These are phyloP conservation scores for Coleophora flavipennella DNA, from an alignment of 2,888 invertebrate genomes.

Conservation along the genomic window DNA sequence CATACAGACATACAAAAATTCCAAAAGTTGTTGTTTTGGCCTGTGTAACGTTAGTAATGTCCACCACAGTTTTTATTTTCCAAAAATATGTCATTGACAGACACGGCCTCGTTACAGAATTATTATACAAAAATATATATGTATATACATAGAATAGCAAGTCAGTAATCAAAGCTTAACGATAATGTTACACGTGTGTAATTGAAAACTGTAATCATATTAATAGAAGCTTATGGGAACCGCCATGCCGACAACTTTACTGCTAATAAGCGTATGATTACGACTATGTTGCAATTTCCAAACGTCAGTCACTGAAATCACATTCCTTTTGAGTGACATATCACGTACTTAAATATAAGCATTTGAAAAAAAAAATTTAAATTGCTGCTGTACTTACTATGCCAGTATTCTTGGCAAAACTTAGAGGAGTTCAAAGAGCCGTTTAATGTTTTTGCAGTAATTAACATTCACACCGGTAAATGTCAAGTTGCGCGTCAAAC, in stretches of 20 bases:
- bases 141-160: too few relatives aligned
- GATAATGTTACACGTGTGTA: background rate
- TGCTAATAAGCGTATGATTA: slow-evolving; percentile 13
- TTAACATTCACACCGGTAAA: slow-evolving; percentile 1
- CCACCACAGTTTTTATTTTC: too few relatives aligned
- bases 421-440: too few relatives aligned
- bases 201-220: background rate
- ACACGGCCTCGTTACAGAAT: too few relatives aligned
- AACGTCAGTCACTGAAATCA: slow-evolving; percentile 7
- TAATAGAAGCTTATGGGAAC: background rate
- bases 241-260: slow-evolving; percentile 7
- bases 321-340: slow-evolving; percentile 12
- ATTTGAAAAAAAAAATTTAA: slow-evolving; percentile 5
- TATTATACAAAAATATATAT: too few relatives aligned
- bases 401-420: background rate
- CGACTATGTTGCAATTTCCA: slow-evolving; percentile 7
- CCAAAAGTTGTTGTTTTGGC: too few relatives aligned
- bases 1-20: too few relatives aligned
- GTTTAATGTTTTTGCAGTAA: too few relatives aligned
- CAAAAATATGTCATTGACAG: too few relatives aligned
- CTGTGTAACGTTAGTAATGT: too few relatives aligned
- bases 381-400: slow-evolving; percentile 4
- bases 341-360: slow-evolving; percentile 7
- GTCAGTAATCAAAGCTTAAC: slow-evolving; percentile 6
- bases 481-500: slow-evolving; percentile 2